Evolutionary conservation across 1,140 invertebrate genomes (phyloP), one percentile per base, ranked within the genome.

Genomic region (Xylocopa sonorina): DNA sequence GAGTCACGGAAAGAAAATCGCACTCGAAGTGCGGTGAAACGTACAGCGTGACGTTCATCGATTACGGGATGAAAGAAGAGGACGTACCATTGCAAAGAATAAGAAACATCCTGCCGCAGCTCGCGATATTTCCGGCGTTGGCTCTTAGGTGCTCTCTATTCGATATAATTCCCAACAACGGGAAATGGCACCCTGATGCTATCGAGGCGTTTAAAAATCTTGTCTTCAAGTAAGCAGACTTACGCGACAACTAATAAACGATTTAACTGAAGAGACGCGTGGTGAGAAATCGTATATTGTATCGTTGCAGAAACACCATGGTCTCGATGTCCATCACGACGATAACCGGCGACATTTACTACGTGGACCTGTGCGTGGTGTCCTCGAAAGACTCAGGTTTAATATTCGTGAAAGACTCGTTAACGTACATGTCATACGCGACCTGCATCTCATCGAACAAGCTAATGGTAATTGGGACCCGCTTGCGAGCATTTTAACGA

Each of bases 121-220:
- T 69, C 79, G 92, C n/a, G 81, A 78, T 75, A 0, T 79, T 92
- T 2, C 80, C 85, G 3, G 86, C 90, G 0, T 78, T 94, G 5
- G 92, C 92, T 0, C 83, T 94, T 3, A 90, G 92, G 21, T 94
- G 94, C 82, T 83, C 89, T 0, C 80, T 95, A 34, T 80, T 86
- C 3, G 92, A 93, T 41, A 89, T 94, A 51, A 83, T 82, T 4
- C 93, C 94, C 0, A 89, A 88, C 0, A 80, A 84, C 24, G 90
- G 88, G 0, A n/a, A 68, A 1, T 94, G 94, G 94, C 89, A 89
- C 3, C 77, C 81, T 1, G 91, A 92, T 14, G 92, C 93, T 32
- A 88, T 88, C 3, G 68, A 89, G 12, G 84, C 90, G 1, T 92
- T 94, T 67, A 87, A 89, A 24, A 89, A 92, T 16, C 24, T 84